phyloP scores from a whole-genome alignment of 2,113 vertebrate species.

The Cephalopholis sonnerati region DNA sequence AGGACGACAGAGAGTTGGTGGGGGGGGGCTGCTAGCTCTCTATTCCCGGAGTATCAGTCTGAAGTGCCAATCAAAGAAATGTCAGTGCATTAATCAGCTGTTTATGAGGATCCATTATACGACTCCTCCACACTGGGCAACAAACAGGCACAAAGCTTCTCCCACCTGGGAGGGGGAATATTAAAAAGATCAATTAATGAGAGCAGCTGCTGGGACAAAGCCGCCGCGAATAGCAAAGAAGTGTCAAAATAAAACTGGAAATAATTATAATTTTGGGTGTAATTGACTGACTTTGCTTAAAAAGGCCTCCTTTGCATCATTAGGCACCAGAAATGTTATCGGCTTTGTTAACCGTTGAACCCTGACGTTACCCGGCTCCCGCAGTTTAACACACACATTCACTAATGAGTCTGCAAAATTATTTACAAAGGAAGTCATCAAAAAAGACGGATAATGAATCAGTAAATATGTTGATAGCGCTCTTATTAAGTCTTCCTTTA shows the following conservation, averaged over 20 bases:
- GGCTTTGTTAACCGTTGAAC: neutral
- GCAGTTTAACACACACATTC: neutral
- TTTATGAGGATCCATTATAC: slow-evolving; percentile 64
- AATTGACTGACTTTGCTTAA: neutral
- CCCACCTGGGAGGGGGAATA: slow-evolving; percentile 51
- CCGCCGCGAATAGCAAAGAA: neutral
- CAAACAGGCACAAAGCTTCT: slow-evolving; percentile 40
- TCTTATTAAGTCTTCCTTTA: neutral
- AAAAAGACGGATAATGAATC: neutral
- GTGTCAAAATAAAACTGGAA: neutral
- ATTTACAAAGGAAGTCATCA: too few relatives aligned
- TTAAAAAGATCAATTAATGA: slow-evolving; percentile 45
- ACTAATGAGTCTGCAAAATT: neutral
- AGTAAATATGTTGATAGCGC: neutral
- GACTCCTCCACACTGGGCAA: slow-evolving; percentile 45
- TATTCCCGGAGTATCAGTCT: slow-evolving; percentile 49
- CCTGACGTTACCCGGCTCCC: neutral
- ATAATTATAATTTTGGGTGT: neutral
- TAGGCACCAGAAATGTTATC: neutral
- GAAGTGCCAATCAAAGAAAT: slow-evolving; percentile 77
- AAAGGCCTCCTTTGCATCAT: neutral
- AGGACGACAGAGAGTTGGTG: neutral
- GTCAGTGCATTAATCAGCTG: slow-evolving; percentile 77
- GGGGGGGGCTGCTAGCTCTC: slow-evolving; percentile 13
- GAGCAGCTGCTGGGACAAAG: slow-evolving; percentile 5